Evolutionary conservation across 2,888 invertebrate species (phyloP), one percentile per base, ranked within the genome.

Genomic region (Pseudolycoriella hygida): DNA sequence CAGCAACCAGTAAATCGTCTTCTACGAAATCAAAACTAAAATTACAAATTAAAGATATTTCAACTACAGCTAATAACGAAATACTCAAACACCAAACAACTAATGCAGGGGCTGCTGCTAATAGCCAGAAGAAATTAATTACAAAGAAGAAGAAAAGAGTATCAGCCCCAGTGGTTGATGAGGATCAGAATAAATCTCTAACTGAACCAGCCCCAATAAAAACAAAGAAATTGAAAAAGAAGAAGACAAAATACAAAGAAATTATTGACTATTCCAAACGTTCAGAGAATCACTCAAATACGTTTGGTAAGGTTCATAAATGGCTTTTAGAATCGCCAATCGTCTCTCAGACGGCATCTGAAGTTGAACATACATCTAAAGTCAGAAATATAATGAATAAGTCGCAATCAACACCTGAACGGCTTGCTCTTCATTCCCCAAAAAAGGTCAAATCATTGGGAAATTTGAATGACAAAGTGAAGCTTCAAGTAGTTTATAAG

Each of bases 401-500:
- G 61, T 86, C 86, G 30, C 86, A 87, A 60, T 87, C 86, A 1
- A 86, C 85, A 2, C 86, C 87, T 0, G 76, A 80, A 2, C 79
- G 80, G 17, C 69, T 85, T 41, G 74, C 75, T 1, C 70, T 71
- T 48, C 73, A 75, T 52, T 70, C 70, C 37, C 70, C 75, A 2
- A 69, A 68, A 46, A 74, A 74, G 54, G 77, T 77, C 52, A 79
- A 80, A 55, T 83, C 82, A 55, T 74, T 78, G 49, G 80, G 79
- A 15, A 80, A 80, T 56, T 68, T 83, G 34, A 74, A 75, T 54
- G 74, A 73, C 48, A 82, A 82, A 59, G 76, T 86, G 11, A 75
- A 83, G 51, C 66, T 87, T 17, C 87, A 87, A 62, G 86, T 87
- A 31, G 82, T 87, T 19, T 87, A 85, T 61, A 86, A 86, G 59